Conservation (phyloP, 2,797 vertebrate species). For the Lithobates sylvaticus region DNA sequence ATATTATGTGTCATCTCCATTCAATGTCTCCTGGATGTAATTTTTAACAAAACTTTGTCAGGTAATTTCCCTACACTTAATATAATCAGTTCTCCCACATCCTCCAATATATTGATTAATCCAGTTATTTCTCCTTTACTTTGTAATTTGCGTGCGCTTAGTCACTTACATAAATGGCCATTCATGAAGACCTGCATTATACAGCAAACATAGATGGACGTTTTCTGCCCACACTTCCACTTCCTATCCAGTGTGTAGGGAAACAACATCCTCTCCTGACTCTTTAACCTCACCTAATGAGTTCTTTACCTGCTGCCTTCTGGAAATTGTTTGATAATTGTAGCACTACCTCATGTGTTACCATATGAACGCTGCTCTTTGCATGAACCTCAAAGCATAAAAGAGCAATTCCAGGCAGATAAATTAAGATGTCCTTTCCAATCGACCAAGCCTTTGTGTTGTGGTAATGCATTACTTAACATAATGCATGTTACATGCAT, state of each 20-base stretch:
- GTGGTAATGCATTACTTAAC: too few relatives aligned
- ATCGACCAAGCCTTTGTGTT: background rate
- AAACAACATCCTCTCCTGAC: slow-evolving; percentile 37
- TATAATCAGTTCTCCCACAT: slow-evolving; percentile 12
- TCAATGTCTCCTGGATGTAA: background rate
- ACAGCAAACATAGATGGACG: background rate
- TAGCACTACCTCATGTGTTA: background rate
- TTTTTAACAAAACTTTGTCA: background rate
- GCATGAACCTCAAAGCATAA: background rate
- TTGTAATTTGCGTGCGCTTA: slow-evolving; percentile 29
- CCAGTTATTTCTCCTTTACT: slow-evolving; percentile 22
- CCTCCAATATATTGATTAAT: slow-evolving; percentile 14
- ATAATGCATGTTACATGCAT: too few relatives aligned
- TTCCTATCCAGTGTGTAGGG: background rate
- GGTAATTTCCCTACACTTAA: background rate
- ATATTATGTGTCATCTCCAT: background rate
- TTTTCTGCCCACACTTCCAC: slow-evolving; percentile 28
- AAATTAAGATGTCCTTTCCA: too few relatives aligned
- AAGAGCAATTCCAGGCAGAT: background rate
- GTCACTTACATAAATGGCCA: slow-evolving; percentile 8
- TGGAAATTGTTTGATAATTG: background rate
- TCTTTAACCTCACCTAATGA: background rate
- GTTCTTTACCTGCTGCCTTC: background rate
- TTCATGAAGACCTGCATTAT: slow-evolving; percentile 2
- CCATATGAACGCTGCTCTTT: background rate